Evolutionary conservation across 2,797 vertebrate species (phyloP).

Genomic region (Chelonia mydas): DNA sequence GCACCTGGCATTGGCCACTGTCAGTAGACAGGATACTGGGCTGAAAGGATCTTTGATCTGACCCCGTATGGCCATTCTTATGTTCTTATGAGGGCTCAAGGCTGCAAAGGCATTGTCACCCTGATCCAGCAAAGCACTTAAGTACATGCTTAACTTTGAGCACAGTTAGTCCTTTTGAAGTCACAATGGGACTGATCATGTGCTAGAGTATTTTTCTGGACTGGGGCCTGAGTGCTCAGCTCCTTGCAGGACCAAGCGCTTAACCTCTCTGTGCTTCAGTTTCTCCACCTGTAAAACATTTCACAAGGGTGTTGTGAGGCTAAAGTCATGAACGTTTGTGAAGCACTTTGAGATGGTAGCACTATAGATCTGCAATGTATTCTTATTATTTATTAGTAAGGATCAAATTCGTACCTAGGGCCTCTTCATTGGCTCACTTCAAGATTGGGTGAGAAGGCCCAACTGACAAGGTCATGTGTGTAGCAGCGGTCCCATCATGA

Average conservation of each 20-base stretch:
- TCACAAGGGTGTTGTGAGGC: background rate
- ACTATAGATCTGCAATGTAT: background rate
- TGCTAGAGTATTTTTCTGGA: accelerated
- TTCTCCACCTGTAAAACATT: background rate
- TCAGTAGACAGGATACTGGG: too few species aligned
- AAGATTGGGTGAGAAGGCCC: background rate
- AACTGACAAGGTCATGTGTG: background rate
- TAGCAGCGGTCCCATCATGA: background rate
- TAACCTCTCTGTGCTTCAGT: background rate
- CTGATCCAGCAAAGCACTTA: background rate
- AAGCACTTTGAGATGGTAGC: background rate
- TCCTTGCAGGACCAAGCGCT: background rate
- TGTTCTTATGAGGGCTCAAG: background rate
- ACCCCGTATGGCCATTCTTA: too few species aligned
- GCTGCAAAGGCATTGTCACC: background rate
- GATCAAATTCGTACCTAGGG: background rate
- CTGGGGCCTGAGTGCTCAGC: background rate
- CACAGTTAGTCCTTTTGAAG: accelerated
- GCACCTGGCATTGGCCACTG: too few species aligned
- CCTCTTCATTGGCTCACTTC: background rate
- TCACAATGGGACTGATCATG: background rate
- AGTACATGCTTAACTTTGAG: accelerated
- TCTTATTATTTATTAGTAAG: background rate
- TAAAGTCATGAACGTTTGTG: background rate
- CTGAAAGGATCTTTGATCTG: too few species aligned